Evolutionary conservation across 2,113 vertebrate species (phyloP), one percentile per base, ranked within the genome.

Genomic region (Canis aureus): DNA sequence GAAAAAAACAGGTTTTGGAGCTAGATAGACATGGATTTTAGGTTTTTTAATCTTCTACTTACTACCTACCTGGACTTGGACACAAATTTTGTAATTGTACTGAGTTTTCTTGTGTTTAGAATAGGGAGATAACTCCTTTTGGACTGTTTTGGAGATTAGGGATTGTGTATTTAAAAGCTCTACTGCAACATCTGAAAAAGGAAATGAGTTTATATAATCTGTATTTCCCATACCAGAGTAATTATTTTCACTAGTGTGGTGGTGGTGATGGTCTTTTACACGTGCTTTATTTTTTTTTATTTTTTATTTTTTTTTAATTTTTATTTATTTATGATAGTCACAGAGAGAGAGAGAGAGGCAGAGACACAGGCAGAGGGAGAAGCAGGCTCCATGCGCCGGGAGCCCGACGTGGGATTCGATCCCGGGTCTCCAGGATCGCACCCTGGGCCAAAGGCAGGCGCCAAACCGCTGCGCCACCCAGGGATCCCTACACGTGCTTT

Each of bases 151-250:
- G n/a, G 82, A 85, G 55, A 66, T 96, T 51, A 80, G 7, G 6
- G 76, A 55, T 78, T 19, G 5, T 82, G 0, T 93, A 59, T 84
- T 15, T 66, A 93, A 86, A 82, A 78, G 20, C 19, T 43, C 64
- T 95, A 38, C 32, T 89, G 29, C 7, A 93, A 69, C 74, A 69
- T 17, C 51, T 83, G 17, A 87, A 94, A 87, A 8, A 76, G 64
- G 59, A 91, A 83, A 78, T 78, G 20, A 88, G 13, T 53, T 94
- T 87, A 89, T 92, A 78, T 74, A 57, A 73, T 83, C 80, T 85
- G 25, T 69, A 81, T 80, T 96, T 93, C 20, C 71, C 2, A 38
- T 91, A 88, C 16, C 49, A 80, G 27, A 89, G 38, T 80, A 62
- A 85, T 85, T 69, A 55, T 78, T 95, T 94, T 94, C 32, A 82